phyloP scores from a whole-genome alignment of 2,888 invertebrate species.

The Drosophila neotestacea region DNA sequence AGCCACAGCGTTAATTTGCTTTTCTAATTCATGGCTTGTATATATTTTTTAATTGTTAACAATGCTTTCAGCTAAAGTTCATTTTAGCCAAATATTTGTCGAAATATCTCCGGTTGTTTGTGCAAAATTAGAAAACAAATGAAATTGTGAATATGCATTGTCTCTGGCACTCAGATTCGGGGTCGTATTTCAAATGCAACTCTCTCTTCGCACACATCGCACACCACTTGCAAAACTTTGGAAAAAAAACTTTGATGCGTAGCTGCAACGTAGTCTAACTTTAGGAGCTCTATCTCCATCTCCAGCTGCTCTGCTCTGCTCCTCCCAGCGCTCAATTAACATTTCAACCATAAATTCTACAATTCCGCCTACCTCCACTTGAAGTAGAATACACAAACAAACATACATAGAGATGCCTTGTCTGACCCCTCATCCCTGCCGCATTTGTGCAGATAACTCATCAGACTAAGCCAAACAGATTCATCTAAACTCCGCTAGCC shows the following conservation, averaged over 20 bases:
- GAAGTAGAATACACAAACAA: neutral
- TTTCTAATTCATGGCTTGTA: neutral
- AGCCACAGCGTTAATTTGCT: neutral
- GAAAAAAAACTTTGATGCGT: conserved; percentile 24
- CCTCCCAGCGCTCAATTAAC: conserved; percentile 68
- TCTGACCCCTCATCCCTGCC: conserved; percentile 27
- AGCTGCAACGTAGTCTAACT: conserved; percentile 32
- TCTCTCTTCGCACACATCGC: conserved; percentile 5
- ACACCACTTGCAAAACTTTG: conserved; percentile 9
- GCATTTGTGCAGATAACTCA: conserved; percentile 76
- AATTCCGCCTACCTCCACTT: conserved; percentile 54
- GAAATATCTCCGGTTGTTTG: conserved; percentile 1
- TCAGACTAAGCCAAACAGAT: conserved; percentile 79
- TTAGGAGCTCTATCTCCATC: conserved; percentile 35
- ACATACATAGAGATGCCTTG: neutral
- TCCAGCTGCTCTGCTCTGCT: conserved; percentile 13
- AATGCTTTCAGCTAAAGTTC: conserved; percentile 12
- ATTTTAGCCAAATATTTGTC: neutral
- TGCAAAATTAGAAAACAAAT: conserved; percentile 15
- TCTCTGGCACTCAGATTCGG: conserved; percentile 5
- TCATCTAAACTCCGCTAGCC: conserved; percentile 78
- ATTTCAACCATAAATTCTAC: conserved; percentile 71
- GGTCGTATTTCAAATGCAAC: conserved; percentile 31
- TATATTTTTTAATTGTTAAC: conserved; percentile 17
- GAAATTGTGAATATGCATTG: conserved; percentile 36